Evolutionary conservation across 2,797 vertebrate genomes (phyloP), one percentile per base, ranked within the genome.

Genomic region (Molothrus aeneus): DNA sequence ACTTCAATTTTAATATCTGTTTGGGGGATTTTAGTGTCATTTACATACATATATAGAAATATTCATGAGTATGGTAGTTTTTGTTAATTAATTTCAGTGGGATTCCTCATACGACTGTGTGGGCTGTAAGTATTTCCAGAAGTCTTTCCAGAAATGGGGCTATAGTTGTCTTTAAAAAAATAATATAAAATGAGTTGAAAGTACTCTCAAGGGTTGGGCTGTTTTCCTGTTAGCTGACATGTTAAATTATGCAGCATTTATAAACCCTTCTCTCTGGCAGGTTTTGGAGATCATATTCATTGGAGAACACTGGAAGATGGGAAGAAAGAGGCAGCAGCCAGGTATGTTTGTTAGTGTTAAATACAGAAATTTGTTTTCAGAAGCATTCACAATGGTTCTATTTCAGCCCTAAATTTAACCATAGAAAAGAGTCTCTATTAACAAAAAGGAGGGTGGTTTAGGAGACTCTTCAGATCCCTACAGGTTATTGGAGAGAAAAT

Each of bases 261-360:
- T 93, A 88, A 84, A 80, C 7, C 51, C 78, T 94, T 97, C 81
- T 97, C 45, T 95, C 91, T 84, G 96, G 29, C 92, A 99, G 99
- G 99, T 74, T 99, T 99, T 95, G 99, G 99, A 88, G 99, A 99
- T 91, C 98, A 99, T 91, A 99, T 99, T 97, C 98, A 99, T 83
- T 99, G 99, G 99, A 98, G 99, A 96, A 99, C 98, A 17, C 96
- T 99, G 90, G 99, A 99, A 72, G 99, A 99, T 96, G 99, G 99
- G 78, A 99, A 98, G 97, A 99, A 98, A 74, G 99, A 99, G 94
- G 99, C 99, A 45, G 98, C 99, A 93, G 98, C 99, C 96, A 99
- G 99, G 99, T 99, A 98, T 94, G 93, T 79, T 65, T 17, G 18
- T 31, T 34, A 54, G 51, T 47, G 53, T 61, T 63, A 69, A 83